A percentile compares a stretch with the other conserved stretches of the same genome.
Conservation (phyloP, 2,797 vertebrate genomes). For the Lagocephalus sceleratus region DNA sequence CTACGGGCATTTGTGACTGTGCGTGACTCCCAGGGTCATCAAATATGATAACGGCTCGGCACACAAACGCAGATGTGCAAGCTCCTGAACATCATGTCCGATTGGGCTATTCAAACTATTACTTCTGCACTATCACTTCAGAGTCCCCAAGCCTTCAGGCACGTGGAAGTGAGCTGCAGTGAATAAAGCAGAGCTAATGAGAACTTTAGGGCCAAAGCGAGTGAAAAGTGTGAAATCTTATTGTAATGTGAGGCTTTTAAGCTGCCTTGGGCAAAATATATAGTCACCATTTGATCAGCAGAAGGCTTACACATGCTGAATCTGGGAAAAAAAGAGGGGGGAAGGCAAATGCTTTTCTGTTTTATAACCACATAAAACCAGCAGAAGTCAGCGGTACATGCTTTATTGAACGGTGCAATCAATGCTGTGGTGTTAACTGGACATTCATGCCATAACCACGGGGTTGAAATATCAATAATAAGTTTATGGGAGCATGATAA, state of each 20-base stretch:
- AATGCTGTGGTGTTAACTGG: conserved; percentile 17
- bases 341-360: conserved; percentile 11
- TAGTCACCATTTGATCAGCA: conserved; percentile 30
- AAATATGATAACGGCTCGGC: conserved; percentile 58
- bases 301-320: conserved; percentile 12
- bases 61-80: conserved; percentile 65
- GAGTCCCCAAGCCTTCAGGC: conserved; percentile 53
- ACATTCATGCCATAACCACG: conserved; percentile 15
- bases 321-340: conserved; percentile 9
- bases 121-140: conserved; percentile 63
- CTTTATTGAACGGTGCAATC: conserved; percentile 19
- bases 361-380: conserved; percentile 20
- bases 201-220: conserved; percentile 48
- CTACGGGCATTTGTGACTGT: conserved; percentile 55
- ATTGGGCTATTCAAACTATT: conserved; percentile 60
- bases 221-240: conserved; percentile 46
- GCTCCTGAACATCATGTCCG: conserved; percentile 55
- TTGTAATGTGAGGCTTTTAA: conserved; percentile 36
- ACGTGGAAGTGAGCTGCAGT: conserved; percentile 46
- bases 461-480: conserved; percentile 17
- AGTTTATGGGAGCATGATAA: conserved; percentile 18
- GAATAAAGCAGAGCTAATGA: conserved; percentile 55
- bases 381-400: neutral
- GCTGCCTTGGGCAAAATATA: conserved; percentile 33
- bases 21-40: conserved; percentile 61